These are phyloP conservation scores for Actinostola sp. DNA, from an alignment of 92 coral and sea anemone genomes.

Conservation along the genomic window DNA sequence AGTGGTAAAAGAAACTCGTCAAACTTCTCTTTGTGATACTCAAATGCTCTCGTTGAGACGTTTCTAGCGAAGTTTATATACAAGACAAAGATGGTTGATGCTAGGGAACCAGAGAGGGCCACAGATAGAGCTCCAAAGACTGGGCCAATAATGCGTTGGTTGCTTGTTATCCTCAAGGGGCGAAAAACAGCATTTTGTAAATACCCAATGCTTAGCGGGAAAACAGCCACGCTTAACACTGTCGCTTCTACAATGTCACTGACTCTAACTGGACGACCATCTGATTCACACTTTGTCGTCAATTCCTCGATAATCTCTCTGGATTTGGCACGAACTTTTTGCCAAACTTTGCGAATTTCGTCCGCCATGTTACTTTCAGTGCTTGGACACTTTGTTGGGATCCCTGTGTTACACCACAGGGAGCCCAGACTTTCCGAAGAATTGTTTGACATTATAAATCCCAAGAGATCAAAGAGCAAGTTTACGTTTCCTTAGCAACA, in stretches of 20 bases:
- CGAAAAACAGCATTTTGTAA: slow-evolving; percentile 80
- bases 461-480: slow-evolving; percentile 11
- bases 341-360: slow-evolving; percentile 42
- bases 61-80: slow-evolving; percentile 40
- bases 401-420: slow-evolving; percentile 24
- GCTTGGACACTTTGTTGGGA: slow-evolving; percentile 1
- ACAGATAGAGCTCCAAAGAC: slow-evolving; percentile 75
- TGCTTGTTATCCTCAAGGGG: slow-evolving; percentile 78
- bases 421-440: neutral
- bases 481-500: slow-evolving; percentile 22
- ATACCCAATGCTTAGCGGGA: slow-evolving; percentile 76
- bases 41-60: slow-evolving; percentile 11
- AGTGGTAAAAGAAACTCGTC: slow-evolving; percentile 20
- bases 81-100: slow-evolving; percentile 67
- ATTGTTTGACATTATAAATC: neutral
- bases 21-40: slow-evolving; percentile 14
- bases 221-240: slow-evolving; percentile 52
- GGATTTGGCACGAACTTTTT: slow-evolving; percentile 18
- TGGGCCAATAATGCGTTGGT: slow-evolving; percentile 39
- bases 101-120: slow-evolving; percentile 58
- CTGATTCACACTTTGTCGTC: neutral
- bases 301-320: slow-evolving; percentile 34
- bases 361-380: slow-evolving; percentile 69
- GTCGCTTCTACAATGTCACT: slow-evolving; percentile 58
- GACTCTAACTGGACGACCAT: slow-evolving; percentile 19